Conservation (phyloP, 2,797 vertebrate species). For the Rhinoraja longicauda region DNA sequence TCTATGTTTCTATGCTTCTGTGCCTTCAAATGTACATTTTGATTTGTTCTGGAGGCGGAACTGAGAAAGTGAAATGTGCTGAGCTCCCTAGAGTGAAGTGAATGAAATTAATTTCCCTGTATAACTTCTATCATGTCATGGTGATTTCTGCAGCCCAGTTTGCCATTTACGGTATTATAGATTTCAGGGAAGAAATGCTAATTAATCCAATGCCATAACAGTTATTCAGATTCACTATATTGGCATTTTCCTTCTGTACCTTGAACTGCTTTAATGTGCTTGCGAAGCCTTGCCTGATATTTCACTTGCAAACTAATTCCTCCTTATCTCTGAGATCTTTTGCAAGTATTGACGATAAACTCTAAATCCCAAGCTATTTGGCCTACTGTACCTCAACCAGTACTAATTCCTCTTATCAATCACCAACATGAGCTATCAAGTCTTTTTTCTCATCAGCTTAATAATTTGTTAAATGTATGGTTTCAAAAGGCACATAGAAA, state of each 20-base stretch:
- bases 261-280: background rate
- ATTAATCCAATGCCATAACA: background rate
- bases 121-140: background rate
- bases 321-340: background rate
- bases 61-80: background rate
- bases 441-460: background rate
- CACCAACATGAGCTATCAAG: background rate
- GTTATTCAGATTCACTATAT: background rate
- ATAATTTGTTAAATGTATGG: background rate
- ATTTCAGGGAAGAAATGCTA: background rate
- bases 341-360: background rate
- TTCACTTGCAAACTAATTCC: background rate
- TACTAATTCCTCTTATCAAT: background rate
- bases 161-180: background rate
- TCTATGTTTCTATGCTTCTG: too few relatives aligned
- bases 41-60: background rate
- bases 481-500: background rate
- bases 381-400: background rate
- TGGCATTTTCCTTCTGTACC: background rate
- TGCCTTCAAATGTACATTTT: background rate
- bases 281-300: background rate
- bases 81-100: background rate
- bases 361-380: background rate
- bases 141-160: background rate
- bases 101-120: background rate